Percentiles rank a stretch among this genome's conserved stretches.
Conservation (phyloP, 2,113 vertebrate species). For the Ammodytes marinus region DNA sequence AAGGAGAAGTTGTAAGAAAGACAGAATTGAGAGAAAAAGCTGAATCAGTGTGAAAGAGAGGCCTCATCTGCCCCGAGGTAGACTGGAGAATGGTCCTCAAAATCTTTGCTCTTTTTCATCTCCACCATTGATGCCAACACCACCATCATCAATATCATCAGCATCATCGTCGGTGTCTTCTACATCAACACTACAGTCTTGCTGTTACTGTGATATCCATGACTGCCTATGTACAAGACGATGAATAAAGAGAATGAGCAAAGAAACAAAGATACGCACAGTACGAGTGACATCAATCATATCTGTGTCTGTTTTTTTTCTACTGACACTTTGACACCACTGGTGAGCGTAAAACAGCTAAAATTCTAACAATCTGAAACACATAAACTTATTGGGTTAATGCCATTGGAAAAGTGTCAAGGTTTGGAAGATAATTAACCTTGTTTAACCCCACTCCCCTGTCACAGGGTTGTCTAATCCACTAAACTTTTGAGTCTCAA, state of each 20-base stretch:
- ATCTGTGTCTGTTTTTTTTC: conserved; percentile 46
- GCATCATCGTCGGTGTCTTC: conserved; percentile 59
- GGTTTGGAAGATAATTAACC: background rate
- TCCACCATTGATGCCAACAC: conserved; percentile 59
- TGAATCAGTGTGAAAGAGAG: conserved; percentile 53
- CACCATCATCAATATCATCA: conserved; percentile 36
- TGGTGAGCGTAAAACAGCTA: background rate
- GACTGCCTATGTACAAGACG: conserved; percentile 77
- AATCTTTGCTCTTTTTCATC: conserved; percentile 65
- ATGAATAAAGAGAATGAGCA: conserved; percentile 84
- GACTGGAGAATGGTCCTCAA: conserved; percentile 44
- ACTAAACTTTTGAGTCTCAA: background rate
- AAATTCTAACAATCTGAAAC: conserved; percentile 9
- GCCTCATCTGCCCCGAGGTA: conserved; percentile 48
- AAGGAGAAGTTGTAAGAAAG: conserved; percentile 70
- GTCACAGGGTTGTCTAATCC: background rate
- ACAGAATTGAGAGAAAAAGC: conserved; percentile 66
- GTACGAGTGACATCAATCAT: conserved; percentile 53
- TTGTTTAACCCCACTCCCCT: background rate
- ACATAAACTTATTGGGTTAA: background rate
- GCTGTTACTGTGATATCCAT: conserved; percentile 77
- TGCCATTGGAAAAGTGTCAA: background rate
- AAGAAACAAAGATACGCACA: conserved; percentile 63
- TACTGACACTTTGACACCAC: background rate
- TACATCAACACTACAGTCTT: conserved; percentile 66